These are phyloP conservation scores for Pristionchus arcanus DNA, from an alignment of 2,888 invertebrate species.

Conservation along the genomic window DNA sequence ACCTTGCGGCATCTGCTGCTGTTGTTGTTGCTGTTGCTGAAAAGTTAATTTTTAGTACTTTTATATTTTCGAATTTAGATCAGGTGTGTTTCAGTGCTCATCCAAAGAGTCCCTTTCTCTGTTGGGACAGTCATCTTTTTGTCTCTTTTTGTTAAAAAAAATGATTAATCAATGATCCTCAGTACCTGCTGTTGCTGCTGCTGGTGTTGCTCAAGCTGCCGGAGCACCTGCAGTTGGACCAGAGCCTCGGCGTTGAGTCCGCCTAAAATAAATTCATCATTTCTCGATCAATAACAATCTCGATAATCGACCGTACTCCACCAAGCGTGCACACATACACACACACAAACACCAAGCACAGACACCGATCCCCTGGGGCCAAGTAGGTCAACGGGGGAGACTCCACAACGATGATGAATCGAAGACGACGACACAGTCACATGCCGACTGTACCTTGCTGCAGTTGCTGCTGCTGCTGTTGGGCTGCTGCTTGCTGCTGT, in stretches of 20 bases:
- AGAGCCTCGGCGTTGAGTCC: slow-evolving; percentile 15
- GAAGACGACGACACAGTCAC: background rate
- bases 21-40: slow-evolving; percentile 43
- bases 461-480: slow-evolving; percentile 58
- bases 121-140: background rate
- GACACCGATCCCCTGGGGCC: background rate
- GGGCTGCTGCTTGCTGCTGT: slow-evolving; percentile 55
- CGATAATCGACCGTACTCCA: slow-evolving; percentile 10
- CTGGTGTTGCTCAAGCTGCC: background rate
- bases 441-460: slow-evolving; percentile 30
- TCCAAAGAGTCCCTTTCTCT: too few relatives aligned
- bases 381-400: background rate
- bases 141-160: background rate
- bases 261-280: background rate
- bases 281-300: background rate
- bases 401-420: slow-evolving; percentile 8
- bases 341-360: background rate
- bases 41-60: background rate
- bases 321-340: background rate
- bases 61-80: background rate
- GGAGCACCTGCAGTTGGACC: slow-evolving; percentile 16
- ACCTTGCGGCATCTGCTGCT: slow-evolving; percentile 33
- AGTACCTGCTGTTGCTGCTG: slow-evolving; percentile 1
- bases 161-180: background rate
- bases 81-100: background rate